phyloP scores from a whole-genome alignment of 2,113 vertebrate genomes.

The Falcunculus frontatus region DNA sequence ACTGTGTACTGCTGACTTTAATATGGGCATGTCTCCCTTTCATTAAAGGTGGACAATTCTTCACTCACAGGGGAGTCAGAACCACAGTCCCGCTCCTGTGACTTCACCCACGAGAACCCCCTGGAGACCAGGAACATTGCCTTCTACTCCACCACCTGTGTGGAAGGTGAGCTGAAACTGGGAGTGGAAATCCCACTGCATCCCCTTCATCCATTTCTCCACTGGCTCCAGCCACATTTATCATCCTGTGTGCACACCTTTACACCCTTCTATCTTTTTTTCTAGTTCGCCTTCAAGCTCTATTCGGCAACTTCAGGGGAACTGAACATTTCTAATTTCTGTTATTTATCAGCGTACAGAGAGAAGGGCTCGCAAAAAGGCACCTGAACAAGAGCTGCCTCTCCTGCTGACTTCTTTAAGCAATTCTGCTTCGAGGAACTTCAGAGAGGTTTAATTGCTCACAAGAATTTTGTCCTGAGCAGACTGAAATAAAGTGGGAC shows the following conservation, averaged over 20 bases:
- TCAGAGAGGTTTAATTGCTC: background rate
- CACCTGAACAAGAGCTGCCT: background rate
- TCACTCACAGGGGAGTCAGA: slow-evolving; percentile 81
- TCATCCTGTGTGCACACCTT: background rate
- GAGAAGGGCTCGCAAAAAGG: background rate
- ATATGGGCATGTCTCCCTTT: background rate
- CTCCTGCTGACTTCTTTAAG: background rate
- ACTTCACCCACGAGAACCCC: slow-evolving; percentile 75
- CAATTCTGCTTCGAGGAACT: background rate
- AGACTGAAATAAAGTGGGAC: background rate
- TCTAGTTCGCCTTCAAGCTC: too few relatives aligned
- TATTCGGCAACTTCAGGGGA: background rate
- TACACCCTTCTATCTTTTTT: background rate
- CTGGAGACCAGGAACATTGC: slow-evolving; percentile 79
- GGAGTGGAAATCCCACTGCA: background rate
- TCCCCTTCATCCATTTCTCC: background rate
- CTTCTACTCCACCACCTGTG: slow-evolving; percentile 81
- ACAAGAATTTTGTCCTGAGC: background rate
- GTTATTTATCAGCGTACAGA: background rate
- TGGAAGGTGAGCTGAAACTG: slow-evolving; percentile 70
- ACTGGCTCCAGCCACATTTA: accelerated
- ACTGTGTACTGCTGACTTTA: background rate
- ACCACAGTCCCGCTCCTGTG: slow-evolving; percentile 74
- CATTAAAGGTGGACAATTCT: slow-evolving; percentile 79
- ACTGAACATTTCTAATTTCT: accelerated